phyloP scores from a whole-genome alignment of 2,888 invertebrate genomes.

The Eristalis arbustorum region DNA sequence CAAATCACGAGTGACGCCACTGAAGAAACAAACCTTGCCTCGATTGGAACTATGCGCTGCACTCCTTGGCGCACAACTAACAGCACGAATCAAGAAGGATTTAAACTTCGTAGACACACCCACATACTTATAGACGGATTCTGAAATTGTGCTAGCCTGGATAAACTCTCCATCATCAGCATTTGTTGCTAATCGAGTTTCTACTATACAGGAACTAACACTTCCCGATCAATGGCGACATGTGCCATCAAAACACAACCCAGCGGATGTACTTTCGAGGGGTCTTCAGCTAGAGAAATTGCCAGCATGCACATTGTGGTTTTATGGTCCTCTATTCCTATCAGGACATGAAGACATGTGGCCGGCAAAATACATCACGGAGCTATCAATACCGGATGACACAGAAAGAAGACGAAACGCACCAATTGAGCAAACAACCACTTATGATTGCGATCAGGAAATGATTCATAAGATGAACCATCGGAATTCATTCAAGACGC shows the following conservation, averaged over 20 bases:
- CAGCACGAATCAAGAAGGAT: neutral
- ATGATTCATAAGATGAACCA: neutral
- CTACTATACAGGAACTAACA: no score
- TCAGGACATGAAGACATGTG: neutral
- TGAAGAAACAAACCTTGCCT: neutral
- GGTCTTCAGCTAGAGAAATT: no score
- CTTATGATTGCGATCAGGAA: neutral
- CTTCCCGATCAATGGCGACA: no score
- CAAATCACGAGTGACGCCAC: no score
- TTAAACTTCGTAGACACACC: slow-evolving; percentile 1
- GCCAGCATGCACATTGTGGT: no score
- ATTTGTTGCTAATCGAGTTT: no score
- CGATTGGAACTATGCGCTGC: slow-evolving; percentile 35
- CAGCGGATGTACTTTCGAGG: no score
- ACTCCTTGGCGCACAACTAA: slow-evolving; percentile 9
- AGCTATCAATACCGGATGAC: neutral
- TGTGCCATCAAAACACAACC: no score
- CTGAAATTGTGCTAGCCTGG: slow-evolving; percentile 29
- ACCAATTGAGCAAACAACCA: neutral
- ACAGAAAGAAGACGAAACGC: neutral
- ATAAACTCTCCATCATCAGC: slow-evolving; percentile 6
- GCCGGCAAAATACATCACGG: neutral
- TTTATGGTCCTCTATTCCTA: no score
- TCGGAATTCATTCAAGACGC: neutral
- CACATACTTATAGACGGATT: slow-evolving; percentile 32